Percentiles rank a stretch among this genome's conserved stretches.
Conservation (phyloP, 2,113 vertebrate species). For the Panthera uncia region DNA sequence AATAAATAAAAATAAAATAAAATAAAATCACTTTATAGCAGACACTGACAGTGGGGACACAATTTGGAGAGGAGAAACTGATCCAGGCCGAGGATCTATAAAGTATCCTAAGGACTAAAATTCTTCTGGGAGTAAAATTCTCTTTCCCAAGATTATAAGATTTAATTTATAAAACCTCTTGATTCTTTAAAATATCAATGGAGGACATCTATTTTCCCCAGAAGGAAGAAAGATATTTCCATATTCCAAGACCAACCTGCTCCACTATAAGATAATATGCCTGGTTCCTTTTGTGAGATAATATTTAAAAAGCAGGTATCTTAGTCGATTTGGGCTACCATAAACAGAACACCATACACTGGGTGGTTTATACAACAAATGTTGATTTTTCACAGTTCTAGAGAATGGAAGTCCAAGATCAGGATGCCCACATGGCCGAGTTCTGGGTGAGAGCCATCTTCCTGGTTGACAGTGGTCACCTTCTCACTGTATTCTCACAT, state of each 20-base stretch:
- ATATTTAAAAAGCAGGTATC: background rate
- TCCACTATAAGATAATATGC: background rate
- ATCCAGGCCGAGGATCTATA: background rate
- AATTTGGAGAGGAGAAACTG: background rate
- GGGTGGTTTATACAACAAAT: background rate
- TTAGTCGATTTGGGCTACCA: background rate
- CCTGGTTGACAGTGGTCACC: background rate
- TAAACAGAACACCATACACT: background rate
- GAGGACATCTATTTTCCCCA: background rate
- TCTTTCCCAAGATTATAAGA: slow-evolving; percentile 25
- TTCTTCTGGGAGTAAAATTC: background rate
- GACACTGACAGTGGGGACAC: background rate
- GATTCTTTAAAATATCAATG: background rate
- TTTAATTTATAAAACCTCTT: slow-evolving; percentile 19
- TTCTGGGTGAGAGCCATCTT: background rate
- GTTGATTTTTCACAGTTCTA: background rate
- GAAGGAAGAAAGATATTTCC: background rate
- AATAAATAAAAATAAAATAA: too few species aligned
- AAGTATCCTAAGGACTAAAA: background rate
- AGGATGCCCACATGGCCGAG: too few species aligned
- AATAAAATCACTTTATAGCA: background rate
- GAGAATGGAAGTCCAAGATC: background rate
- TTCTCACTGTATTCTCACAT: background rate
- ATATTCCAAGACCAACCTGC: background rate
- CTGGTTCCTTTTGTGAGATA: background rate